Percentiles rank a stretch among this genome's conserved stretches.
Conservation (phyloP, 2,888 invertebrate species). For the Laothoe populi region DNA sequence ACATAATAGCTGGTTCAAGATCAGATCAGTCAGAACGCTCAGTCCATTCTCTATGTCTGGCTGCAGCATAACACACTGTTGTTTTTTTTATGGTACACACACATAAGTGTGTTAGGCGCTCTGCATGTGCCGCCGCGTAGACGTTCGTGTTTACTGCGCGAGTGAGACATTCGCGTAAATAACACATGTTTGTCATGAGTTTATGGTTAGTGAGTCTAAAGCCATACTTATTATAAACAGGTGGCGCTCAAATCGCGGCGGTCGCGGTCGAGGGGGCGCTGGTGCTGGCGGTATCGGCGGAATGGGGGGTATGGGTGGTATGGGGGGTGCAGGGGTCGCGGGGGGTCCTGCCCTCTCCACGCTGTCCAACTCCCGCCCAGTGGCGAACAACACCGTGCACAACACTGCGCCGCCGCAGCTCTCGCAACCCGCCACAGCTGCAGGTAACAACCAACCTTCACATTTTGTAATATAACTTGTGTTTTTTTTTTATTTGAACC, state of each 20-base stretch:
- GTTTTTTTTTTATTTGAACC: not conserved
- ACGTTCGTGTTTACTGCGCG: too few relatives aligned
- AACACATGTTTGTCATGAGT: too few relatives aligned
- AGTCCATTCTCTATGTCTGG: too few relatives aligned
- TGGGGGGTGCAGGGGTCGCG: constrained; percentile 17
- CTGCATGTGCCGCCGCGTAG: too few relatives aligned
- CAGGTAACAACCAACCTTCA: not conserved
- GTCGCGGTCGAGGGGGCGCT: constrained; percentile 50
- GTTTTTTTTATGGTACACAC: too few relatives aligned
- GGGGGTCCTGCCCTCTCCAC: constrained; percentile 32
- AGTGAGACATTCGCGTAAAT: too few relatives aligned
- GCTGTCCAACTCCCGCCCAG: constrained; percentile 31
- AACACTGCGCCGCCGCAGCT: constrained; percentile 38
- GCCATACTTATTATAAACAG: too few relatives aligned
- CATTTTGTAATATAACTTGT: not conserved
- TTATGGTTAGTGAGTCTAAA: too few relatives aligned
- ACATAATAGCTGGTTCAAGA: too few relatives aligned
- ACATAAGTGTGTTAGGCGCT: too few relatives aligned
- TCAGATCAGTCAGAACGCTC: too few relatives aligned
- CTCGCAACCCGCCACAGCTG: constrained; percentile 34
- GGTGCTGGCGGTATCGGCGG: constrained; percentile 30
- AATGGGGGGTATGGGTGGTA: constrained; percentile 19
- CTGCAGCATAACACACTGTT: too few relatives aligned
- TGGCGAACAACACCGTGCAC: constrained; percentile 35
- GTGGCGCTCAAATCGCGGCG: constrained; percentile 74